Evolutionary conservation across 2,888 invertebrate species (phyloP), one percentile per base, ranked within the genome.

Genomic region (Schizaphis graminum): DNA sequence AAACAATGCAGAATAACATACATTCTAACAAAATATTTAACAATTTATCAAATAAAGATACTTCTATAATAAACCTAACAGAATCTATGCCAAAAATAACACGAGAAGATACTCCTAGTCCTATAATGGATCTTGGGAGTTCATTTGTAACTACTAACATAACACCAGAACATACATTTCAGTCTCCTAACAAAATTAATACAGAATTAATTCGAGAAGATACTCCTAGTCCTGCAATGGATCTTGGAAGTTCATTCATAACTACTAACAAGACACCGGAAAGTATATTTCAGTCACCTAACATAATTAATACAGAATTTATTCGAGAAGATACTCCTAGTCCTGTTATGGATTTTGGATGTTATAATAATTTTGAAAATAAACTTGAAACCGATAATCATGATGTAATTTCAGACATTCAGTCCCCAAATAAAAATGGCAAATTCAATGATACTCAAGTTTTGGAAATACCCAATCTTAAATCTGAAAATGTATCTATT

Each of bases 151-250:
- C 28, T 26, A 86, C 47, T 28, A 28, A 16, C n/a, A 26, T 28
- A 26, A 7, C 28, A 61, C 7, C 61, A 2, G 41, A 2, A 28
- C 47, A n/a, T 47, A 8, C 24, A 8, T 61, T n/a, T 44, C 61
- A 61, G 67, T 44, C 61, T n/a, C 10, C 49, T n/a, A 41, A 77
- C 7, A 24, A 53, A 77, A 49, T n/a, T 0, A 90, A 67, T 26
- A n/a, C 61, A 35, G 47, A 47, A 26, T 13, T 8, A 11, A 77
- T 28, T 10, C 77, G 88, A 49, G 90, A 93, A 90, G 85, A 93
- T 41, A 93, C 90, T n/a, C 85, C 93, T 47, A 93, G 93, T 57
- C 93, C 93, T n/a, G 26, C 57, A 47, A 90, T 90, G 89, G 89
- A 93, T 93, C 49, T 93, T 2, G 49, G 47, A 49, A 8, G 0